These are phyloP conservation scores for Hephaestus fuliginosus DNA, from an alignment of 2,797 vertebrate species.

Conservation along the genomic window DNA sequence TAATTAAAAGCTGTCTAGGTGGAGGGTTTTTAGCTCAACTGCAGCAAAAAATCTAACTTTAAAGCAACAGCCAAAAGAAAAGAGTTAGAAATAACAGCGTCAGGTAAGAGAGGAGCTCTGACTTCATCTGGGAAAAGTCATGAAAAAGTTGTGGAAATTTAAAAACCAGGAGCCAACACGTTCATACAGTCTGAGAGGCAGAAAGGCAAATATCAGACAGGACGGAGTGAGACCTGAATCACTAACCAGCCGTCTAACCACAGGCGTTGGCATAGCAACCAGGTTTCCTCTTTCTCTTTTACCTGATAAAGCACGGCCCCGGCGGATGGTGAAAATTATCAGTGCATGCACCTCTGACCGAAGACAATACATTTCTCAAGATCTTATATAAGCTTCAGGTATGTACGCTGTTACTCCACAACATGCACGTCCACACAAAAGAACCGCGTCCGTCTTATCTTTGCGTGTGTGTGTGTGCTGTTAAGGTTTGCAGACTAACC, in stretches of 20 bases:
- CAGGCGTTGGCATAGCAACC: slow-evolving; percentile 44
- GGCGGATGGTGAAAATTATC: slow-evolving; percentile 28
- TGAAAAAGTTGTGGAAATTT: background rate
- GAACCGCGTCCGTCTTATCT: slow-evolving; percentile 24
- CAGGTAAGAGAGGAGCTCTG: background rate
- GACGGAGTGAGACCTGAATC: slow-evolving; percentile 29
- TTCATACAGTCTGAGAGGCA: slow-evolving; percentile 33
- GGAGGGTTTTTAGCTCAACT: background rate
- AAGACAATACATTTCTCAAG: slow-evolving; percentile 35
- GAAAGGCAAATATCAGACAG: slow-evolving; percentile 53
- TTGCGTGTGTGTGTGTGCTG: background rate
- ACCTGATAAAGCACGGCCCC: slow-evolving; percentile 29
- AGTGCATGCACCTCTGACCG: slow-evolving; percentile 6
- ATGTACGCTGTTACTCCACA: slow-evolving; percentile 35
- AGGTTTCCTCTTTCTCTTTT: background rate
- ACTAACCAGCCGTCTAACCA: slow-evolving; percentile 35
- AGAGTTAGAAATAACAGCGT: background rate
- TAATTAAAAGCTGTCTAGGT: background rate
- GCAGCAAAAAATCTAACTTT: background rate
- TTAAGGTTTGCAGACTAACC: background rate
- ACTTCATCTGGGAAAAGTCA: background rate
- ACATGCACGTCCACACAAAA: slow-evolving; percentile 29
- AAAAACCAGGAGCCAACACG: background rate
- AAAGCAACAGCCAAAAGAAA: background rate
- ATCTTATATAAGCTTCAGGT: background rate